Percentiles rank a stretch among this genome's conserved stretches.
Evolutionary conservation across 2,888 invertebrate species (phyloP).

Genomic region (Pherbina coryleti): DNA sequence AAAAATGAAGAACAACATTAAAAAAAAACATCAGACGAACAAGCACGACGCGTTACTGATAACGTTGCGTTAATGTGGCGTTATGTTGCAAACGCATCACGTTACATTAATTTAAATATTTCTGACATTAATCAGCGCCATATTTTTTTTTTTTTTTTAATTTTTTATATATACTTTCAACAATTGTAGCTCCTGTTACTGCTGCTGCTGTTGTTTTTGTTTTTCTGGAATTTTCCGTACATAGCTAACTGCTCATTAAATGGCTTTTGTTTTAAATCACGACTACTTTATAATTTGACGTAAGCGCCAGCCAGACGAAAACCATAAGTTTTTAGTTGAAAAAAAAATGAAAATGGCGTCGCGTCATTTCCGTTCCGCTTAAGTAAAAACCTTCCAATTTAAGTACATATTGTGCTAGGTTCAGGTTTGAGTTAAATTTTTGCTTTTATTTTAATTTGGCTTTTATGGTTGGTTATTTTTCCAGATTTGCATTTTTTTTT

Average conservation of each 20-base stretch:
- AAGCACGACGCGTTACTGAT: neutral
- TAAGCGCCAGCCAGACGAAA: neutral
- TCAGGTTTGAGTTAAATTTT: neutral
- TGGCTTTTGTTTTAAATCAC: no score
- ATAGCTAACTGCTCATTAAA: neutral
- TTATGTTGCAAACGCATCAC: neutral
- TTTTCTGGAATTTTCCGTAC: neutral
- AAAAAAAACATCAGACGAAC: neutral
- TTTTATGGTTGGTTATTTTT: neutral
- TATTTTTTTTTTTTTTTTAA: neutral
- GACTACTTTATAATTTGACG: neutral
- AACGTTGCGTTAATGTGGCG: slow-evolving; percentile 1
- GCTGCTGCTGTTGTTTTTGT: no score
- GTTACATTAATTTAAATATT: slow-evolving; percentile 30
- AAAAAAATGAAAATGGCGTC: no score
- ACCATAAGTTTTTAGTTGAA: neutral
- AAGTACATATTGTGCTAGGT: neutral
- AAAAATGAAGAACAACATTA: neutral
- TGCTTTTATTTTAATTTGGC: neutral
- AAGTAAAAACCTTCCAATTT: no score
- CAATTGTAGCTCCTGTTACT: neutral
- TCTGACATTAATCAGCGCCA: slow-evolving; percentile 22
- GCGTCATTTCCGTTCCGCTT: no score
- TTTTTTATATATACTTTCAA: neutral
- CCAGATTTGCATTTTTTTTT: no score